Evolutionary conservation across 2,113 vertebrate genomes (phyloP).

Genomic region (Myrmecobius fasciatus): DNA sequence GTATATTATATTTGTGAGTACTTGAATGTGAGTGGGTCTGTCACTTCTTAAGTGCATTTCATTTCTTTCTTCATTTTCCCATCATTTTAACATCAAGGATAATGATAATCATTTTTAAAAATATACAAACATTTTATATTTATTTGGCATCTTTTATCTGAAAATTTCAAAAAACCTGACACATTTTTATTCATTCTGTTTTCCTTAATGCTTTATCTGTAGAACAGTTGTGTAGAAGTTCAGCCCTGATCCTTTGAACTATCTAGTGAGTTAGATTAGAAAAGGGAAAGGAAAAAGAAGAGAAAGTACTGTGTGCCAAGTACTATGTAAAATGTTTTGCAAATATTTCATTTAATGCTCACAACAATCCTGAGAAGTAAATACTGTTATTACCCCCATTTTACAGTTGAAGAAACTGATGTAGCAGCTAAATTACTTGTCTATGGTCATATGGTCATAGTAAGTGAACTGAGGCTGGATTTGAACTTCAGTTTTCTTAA

Average conservation of each 20-base stretch:
- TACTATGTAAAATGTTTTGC: not conserved
- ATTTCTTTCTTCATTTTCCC: slow-evolving; percentile 4
- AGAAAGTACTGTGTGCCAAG: not conserved
- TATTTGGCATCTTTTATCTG: slow-evolving; percentile 43
- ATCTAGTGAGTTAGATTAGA: not conserved
- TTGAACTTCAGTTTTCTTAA: not conserved
- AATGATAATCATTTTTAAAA: not conserved
- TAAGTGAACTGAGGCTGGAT: not conserved
- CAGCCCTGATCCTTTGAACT: not conserved
- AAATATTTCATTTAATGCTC: not conserved
- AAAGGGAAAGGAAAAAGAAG: not conserved
- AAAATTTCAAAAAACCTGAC: slow-evolving; percentile 40
- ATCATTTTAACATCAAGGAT: slow-evolving; percentile 10
- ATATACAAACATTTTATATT: slow-evolving; percentile 30
- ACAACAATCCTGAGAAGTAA: not conserved
- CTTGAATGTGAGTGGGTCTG: not conserved
- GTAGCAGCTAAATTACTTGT: not conserved
- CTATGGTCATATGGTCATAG: not conserved
- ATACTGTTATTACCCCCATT: not conserved
- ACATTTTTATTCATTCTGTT: slow-evolving; percentile 54
- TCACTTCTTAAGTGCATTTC: slow-evolving; percentile 8
- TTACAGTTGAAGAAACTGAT: not conserved
- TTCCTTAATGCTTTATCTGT: slow-evolving; percentile 23
- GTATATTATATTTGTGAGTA: not conserved
- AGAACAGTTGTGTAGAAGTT: slow-evolving; percentile 7